These are phyloP conservation scores for Microtus ochrogaster DNA, from an alignment of 2,113 vertebrate genomes.

Conservation along the genomic window DNA sequence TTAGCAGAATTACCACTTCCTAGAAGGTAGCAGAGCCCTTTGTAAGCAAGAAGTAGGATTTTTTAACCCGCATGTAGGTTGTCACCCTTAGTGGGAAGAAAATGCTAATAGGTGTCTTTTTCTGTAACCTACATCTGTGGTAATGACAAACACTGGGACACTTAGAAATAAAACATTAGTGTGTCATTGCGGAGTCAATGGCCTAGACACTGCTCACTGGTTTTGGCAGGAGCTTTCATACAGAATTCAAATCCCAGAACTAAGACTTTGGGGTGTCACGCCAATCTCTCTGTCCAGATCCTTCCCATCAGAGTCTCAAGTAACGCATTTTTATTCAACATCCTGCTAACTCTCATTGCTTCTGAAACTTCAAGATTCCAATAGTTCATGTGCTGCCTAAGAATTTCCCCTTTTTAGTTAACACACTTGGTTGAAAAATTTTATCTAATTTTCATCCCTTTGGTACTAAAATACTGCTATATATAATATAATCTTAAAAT, in stretches of 20 bases:
- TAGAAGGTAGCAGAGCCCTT: neutral
- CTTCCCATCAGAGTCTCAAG: neutral
- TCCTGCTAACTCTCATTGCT: neutral
- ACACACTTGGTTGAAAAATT: neutral
- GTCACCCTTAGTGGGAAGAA: conserved; percentile 43
- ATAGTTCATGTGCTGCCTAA: neutral
- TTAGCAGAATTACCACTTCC: neutral
- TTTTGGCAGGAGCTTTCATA: neutral
- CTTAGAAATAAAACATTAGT: neutral
- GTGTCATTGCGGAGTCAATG: neutral
- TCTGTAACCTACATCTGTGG: neutral
- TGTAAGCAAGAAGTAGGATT: neutral
- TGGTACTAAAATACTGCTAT: neutral
- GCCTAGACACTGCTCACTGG: neutral
- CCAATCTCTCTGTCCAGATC: neutral
- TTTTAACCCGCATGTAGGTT: neutral
- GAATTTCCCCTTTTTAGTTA: neutral
- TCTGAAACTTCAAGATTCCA: neutral
- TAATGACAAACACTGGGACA: neutral
- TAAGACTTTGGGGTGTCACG: neutral
- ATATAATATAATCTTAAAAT: neutral
- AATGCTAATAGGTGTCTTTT: neutral
- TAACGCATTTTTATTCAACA: neutral
- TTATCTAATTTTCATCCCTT: neutral
- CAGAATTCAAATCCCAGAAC: neutral